phyloP scores from a whole-genome alignment of 2,888 invertebrate genomes.

The Euspilapteryx auroguttella region DNA sequence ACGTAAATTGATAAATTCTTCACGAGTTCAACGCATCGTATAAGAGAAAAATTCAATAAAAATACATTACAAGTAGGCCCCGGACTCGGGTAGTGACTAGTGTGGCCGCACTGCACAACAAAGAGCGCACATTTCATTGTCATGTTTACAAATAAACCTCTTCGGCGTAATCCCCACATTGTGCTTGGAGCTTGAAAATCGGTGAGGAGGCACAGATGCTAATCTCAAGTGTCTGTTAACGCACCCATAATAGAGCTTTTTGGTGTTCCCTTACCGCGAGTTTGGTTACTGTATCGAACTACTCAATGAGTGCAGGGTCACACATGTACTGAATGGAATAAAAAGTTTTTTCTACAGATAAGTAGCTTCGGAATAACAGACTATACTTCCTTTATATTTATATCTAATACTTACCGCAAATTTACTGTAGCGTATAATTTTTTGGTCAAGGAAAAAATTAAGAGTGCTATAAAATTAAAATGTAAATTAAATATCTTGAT shows the following conservation, averaged over 20 bases:
- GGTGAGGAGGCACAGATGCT: constrained; percentile 51
- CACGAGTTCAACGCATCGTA: constrained; percentile 45
- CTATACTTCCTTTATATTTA: not conserved
- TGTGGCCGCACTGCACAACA: constrained; percentile 34
- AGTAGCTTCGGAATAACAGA: constrained; percentile 20
- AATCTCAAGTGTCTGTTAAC: constrained; percentile 62
- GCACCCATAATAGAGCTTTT: constrained; percentile 47
- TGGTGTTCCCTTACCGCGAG: constrained; percentile 35
- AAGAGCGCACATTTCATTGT: constrained; percentile 33
- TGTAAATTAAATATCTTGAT: no score
- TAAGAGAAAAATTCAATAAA: constrained; percentile 42
- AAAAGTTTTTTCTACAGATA: constrained; percentile 10
- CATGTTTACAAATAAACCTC: constrained; percentile 60
- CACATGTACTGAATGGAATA: constrained; percentile 10
- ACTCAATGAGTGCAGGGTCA: constrained; percentile 31
- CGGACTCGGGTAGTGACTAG: constrained; percentile 21
- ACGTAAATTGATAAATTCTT: constrained; percentile 20
- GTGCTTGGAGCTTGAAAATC: constrained; percentile 46
- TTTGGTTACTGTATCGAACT: constrained; percentile 22
- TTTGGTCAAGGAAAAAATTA: no score
- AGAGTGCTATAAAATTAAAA: no score
- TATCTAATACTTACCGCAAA: no score
- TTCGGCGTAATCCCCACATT: constrained; percentile 49
- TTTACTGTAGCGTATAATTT: no score
- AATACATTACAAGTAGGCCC: constrained; percentile 31